Percentiles rank a stretch among this genome's conserved stretches.
These are phyloP conservation scores for Dichetophora obliterata DNA, from an alignment of 2,888 invertebrate species.

Conservation along the genomic window DNA sequence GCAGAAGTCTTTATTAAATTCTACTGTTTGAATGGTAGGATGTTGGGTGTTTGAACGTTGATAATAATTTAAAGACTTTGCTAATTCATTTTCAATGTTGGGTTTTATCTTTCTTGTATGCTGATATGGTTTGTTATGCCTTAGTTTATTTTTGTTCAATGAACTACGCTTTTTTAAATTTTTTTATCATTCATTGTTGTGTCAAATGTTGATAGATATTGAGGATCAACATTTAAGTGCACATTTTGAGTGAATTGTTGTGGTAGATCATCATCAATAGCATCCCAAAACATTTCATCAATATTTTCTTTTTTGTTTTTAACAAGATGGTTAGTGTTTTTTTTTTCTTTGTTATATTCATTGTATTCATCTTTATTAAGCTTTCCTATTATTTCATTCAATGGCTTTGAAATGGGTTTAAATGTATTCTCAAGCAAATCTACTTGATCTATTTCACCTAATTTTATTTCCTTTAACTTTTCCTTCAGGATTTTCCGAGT, in stretches of 20 bases:
- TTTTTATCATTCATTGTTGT: neutral
- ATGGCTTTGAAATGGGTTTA: conserved; percentile 19
- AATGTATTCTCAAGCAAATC: conserved; percentile 25
- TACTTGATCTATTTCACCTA: neutral
- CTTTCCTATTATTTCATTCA: conserved; percentile 12
- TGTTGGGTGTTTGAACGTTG: neutral
- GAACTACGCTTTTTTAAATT: neutral
- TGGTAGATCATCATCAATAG: neutral
- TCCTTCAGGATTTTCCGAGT: conserved; percentile 3
- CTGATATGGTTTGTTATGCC: neutral
- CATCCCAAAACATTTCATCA: neutral
- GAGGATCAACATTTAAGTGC: neutral
- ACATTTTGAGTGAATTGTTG: neutral
- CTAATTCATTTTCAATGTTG: too few relatives aligned
- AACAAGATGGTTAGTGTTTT: neutral
- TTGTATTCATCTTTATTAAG: neutral
- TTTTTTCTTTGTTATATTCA: neutral
- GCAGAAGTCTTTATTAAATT: neutral
- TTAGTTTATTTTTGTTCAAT: neutral
- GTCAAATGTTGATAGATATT: too few relatives aligned
- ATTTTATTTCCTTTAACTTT: conserved; percentile 25
- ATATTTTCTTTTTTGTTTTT: neutral
- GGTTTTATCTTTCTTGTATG: too few relatives aligned
- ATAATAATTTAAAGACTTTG: too few relatives aligned
- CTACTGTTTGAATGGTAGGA: neutral